These are phyloP conservation scores for Dissostichus mawsoni DNA, from an alignment of 2,113 vertebrate species.

Conservation along the genomic window DNA sequence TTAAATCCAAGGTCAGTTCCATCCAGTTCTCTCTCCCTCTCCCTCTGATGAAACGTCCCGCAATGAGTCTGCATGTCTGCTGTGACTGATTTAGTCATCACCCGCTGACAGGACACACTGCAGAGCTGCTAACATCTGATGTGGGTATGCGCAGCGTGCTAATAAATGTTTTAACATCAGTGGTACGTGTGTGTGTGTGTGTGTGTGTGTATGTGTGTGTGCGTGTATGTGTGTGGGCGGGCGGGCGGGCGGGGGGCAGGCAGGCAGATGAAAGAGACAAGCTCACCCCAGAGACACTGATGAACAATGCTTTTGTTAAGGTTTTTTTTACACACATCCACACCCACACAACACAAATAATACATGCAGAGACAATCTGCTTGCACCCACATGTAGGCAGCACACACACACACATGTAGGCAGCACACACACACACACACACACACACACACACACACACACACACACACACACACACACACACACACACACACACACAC, in stretches of 20 bases:
- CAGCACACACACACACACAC: too few species aligned
- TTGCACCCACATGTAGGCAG: constrained; percentile 6
- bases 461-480: constrained; percentile 23
- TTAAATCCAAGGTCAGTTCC: constrained; percentile 36
- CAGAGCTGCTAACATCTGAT: constrained; percentile 59
- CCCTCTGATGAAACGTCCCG: constrained; percentile 58
- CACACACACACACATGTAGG: constrained; percentile 1
- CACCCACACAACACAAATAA: constrained; percentile 45
- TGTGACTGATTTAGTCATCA: constrained; percentile 70
- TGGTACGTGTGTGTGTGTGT: constrained; percentile 28
- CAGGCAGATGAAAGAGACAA: constrained; percentile 72
- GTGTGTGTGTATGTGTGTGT: constrained; percentile 44
- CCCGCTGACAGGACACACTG: constrained; percentile 59
- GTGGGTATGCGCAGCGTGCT: constrained; percentile 58
- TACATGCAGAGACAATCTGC: constrained; percentile 40
- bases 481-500: constrained; percentile 21
- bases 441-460: not conserved
- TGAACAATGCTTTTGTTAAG: constrained; percentile 73
- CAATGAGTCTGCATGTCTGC: constrained; percentile 45
- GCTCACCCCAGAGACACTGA: constrained; percentile 70
- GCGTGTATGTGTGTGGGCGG: constrained; percentile 40
- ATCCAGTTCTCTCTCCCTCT: constrained; percentile 18
- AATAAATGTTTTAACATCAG: constrained; percentile 75
- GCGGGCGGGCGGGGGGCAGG: constrained; percentile 48
- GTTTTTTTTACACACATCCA: constrained; percentile 45